These are phyloP conservation scores for Byasa hedistus DNA, from an alignment of 2,888 invertebrate genomes.

Conservation along the genomic window DNA sequence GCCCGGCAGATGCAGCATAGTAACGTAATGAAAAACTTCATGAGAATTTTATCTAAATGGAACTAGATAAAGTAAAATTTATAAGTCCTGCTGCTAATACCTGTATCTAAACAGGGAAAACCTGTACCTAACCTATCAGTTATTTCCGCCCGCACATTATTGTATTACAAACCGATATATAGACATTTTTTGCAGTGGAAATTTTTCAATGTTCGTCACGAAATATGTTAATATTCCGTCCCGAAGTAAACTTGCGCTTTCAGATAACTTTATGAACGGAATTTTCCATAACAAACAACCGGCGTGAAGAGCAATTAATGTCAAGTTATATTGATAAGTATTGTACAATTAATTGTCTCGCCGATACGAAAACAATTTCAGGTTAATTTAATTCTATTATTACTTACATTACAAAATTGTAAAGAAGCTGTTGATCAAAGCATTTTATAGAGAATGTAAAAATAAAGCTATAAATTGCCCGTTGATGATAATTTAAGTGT, in stretches of 20 bases:
- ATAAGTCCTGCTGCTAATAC: slow-evolving; percentile 12
- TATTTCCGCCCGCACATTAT: slow-evolving; percentile 28
- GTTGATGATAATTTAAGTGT: too few species aligned
- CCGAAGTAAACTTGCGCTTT: slow-evolving; percentile 5
- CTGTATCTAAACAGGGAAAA: slow-evolving; percentile 25
- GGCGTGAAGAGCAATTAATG: slow-evolving; percentile 15
- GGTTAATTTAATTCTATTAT: slow-evolving; percentile 7
- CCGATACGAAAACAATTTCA: slow-evolving; percentile 7
- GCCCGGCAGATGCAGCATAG: neutral
- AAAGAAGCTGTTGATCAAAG: too few species aligned
- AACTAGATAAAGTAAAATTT: slow-evolving; percentile 21
- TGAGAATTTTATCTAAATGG: slow-evolving; percentile 17
- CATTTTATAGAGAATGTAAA: too few species aligned
- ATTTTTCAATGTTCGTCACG: slow-evolving; percentile 14
- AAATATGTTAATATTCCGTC: slow-evolving; percentile 7
- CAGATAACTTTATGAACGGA: slow-evolving; percentile 19
- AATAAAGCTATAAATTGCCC: too few species aligned
- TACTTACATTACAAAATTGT: too few species aligned
- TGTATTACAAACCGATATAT: slow-evolving; percentile 1
- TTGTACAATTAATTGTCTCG: slow-evolving; percentile 15
- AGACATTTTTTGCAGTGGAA: slow-evolving; percentile 11
- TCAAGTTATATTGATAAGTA: slow-evolving; percentile 13
- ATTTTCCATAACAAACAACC: slow-evolving; percentile 13
- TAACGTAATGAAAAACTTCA: neutral
- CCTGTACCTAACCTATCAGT: slow-evolving; percentile 23